phyloP scores from a whole-genome alignment of 2,888 invertebrate genomes.

The Chymomyza procnemis region DNA sequence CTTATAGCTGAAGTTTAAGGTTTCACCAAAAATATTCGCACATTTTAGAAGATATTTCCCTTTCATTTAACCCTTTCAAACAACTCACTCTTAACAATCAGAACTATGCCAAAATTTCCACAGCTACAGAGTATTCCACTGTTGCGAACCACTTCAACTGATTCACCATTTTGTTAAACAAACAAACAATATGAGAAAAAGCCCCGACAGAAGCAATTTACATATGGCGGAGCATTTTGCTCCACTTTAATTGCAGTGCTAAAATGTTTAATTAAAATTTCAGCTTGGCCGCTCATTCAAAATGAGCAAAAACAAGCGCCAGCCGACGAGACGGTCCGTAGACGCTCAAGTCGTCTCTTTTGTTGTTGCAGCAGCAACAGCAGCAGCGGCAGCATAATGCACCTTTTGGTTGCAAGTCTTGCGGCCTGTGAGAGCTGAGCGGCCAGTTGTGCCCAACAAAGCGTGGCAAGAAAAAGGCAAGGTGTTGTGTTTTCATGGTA shows the following conservation, averaged over 20 bases:
- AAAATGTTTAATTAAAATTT: constrained; percentile 70
- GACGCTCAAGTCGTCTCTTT: constrained; percentile 33
- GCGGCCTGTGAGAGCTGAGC: constrained; percentile 7
- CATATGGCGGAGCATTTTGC: constrained; percentile 22
- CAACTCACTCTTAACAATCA: no score
- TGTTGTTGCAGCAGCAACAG: constrained; percentile 9
- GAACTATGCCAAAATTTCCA: no score
- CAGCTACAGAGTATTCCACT: no score
- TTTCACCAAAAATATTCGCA: no score
- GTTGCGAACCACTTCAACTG: no score
- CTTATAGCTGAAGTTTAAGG: no score
- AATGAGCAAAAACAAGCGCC: constrained; percentile 20
- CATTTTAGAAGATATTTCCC: no score
- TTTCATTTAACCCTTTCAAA: no score
- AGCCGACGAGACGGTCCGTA: constrained; percentile 45
- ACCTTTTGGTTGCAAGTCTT: constrained; percentile 20
- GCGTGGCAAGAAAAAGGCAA: neutral
- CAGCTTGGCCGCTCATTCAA: constrained; percentile 55
- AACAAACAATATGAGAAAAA: neutral
- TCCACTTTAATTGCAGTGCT: constrained; percentile 65
- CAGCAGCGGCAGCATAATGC: neutral
- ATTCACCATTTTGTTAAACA: neutral
- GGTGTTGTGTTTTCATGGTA: constrained; percentile 65
- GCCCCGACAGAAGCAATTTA: neutral
- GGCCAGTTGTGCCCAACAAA: neutral